Percentiles rank a stretch among this genome's conserved stretches.
These are phyloP conservation scores for Hoplodrina blanda DNA, from an alignment of 2,888 invertebrate species.

Conservation along the genomic window DNA sequence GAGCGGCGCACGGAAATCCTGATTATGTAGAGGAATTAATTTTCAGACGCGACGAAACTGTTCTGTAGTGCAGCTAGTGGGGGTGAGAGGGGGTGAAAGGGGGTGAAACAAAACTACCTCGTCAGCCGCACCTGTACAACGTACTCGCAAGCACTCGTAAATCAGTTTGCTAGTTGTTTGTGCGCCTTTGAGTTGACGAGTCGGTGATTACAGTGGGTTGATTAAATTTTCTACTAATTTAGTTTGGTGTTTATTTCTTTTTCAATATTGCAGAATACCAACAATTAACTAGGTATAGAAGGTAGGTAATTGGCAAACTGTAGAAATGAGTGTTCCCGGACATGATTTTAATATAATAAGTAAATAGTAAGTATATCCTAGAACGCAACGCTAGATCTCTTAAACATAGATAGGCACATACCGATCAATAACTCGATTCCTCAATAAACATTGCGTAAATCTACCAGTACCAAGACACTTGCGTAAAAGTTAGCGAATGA, in stretches of 20 bases:
- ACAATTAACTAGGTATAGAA: too few species aligned
- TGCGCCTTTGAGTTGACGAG: constrained; percentile 50
- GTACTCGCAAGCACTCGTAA: constrained; percentile 75
- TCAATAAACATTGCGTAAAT: constrained; percentile 14
- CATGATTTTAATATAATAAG: too few species aligned
- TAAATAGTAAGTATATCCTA: too few species aligned
- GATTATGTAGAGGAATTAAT: constrained; percentile 91
- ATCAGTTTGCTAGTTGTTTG: constrained; percentile 77
- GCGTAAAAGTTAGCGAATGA: constrained; percentile 55
- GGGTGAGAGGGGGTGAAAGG: constrained; percentile 53
- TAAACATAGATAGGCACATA: too few species aligned
- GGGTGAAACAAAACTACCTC: constrained; percentile 83
- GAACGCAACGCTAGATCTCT: too few species aligned
- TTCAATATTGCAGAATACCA: background rate
- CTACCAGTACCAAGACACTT: constrained; percentile 23
- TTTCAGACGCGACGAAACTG: constrained; percentile 89
- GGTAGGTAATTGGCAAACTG: too few species aligned
- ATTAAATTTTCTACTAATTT: constrained; percentile 4
- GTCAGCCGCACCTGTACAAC: constrained; percentile 86
- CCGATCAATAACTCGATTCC: background rate
- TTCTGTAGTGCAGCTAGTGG: constrained; percentile 76
- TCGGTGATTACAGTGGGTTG: constrained; percentile 32
- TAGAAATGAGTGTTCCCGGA: too few species aligned
- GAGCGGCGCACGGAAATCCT: constrained; percentile 82
- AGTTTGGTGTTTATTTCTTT: background rate